phyloP scores from a whole-genome alignment of 2,113 vertebrate genomes.

The Python bivittatus region DNA sequence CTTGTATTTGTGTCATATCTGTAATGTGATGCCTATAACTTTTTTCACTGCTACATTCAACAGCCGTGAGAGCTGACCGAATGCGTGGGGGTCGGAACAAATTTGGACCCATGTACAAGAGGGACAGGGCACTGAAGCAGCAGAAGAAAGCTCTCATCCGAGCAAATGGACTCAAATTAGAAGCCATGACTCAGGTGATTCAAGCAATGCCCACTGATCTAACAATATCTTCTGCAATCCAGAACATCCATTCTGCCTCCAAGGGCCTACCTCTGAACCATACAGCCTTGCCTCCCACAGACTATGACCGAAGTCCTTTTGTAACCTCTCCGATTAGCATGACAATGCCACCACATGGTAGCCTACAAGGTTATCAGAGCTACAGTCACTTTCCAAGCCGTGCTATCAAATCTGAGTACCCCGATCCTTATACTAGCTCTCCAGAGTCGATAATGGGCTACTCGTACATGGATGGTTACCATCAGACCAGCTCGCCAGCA shows the following conservation, averaged over 20 bases:
- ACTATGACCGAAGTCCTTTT: slow-evolving; percentile 97
- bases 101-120: slow-evolving; percentile 99
- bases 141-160: slow-evolving; percentile 98
- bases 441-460: slow-evolving; percentile 97
- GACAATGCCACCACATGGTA: slow-evolving; percentile 95
- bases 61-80: slow-evolving; percentile 95
- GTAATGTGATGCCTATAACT: not conserved
- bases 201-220: slow-evolving; percentile 95
- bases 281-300: slow-evolving; percentile 91
- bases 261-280: slow-evolving; percentile 98
- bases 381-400: slow-evolving; percentile 95
- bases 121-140: slow-evolving; percentile 95
- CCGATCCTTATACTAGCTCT: slow-evolving; percentile 95
- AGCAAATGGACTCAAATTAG: slow-evolving; percentile 96
- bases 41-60: not conserved
- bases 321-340: slow-evolving; percentile 97
- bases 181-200: slow-evolving; percentile 97
- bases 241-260: slow-evolving; percentile 96
- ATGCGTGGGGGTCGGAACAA: slow-evolving; percentile 98
- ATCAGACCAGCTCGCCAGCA: slow-evolving; percentile 88
- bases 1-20: not conserved
- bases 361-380: slow-evolving; percentile 93
- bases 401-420: slow-evolving; percentile 98
- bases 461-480: slow-evolving; percentile 91
- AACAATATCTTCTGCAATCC: slow-evolving; percentile 95